Percentiles rank a stretch among this genome's conserved stretches.
Evolutionary conservation across 2,113 vertebrate species (phyloP).

Genomic region (Gnathonemus longibarbis): DNA sequence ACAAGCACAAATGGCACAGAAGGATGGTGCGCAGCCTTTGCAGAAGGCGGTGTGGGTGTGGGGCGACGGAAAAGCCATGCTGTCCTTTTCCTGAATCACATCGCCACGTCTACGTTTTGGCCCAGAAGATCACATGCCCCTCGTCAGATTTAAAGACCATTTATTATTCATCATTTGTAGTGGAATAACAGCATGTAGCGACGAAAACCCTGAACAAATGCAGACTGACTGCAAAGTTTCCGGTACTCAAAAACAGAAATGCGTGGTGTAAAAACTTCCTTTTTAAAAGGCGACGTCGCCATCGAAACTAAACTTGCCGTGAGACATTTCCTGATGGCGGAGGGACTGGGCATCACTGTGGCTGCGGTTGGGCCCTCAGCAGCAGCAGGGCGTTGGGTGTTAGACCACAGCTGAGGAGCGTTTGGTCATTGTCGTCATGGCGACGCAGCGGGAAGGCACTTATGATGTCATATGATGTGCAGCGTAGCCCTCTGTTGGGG

Average conservation of each 20-base stretch:
- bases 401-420: constrained; percentile 68
- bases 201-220: background rate
- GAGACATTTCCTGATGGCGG: background rate
- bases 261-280: background rate
- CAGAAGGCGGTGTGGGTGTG: background rate
- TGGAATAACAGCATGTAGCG: background rate
- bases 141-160: background rate
- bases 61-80: background rate
- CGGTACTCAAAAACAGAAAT: background rate
- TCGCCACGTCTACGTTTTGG: background rate
- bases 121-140: background rate
- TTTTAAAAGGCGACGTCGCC: background rate
- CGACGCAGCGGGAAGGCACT: constrained; percentile 62
- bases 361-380: constrained; percentile 43
- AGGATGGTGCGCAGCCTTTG: background rate
- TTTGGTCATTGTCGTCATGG: constrained; percentile 60
- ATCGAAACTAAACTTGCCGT: background rate
- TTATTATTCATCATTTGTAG: background rate
- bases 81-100: background rate
- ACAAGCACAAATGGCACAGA: background rate
- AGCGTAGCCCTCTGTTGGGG: constrained; percentile 51
- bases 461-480: constrained; percentile 71
- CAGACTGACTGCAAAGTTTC: background rate
- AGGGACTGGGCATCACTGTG: background rate
- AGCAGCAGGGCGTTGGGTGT: constrained; percentile 60